Evolutionary conservation across 2,113 vertebrate genomes (phyloP).

Genomic region (Anoura caudifer): DNA sequence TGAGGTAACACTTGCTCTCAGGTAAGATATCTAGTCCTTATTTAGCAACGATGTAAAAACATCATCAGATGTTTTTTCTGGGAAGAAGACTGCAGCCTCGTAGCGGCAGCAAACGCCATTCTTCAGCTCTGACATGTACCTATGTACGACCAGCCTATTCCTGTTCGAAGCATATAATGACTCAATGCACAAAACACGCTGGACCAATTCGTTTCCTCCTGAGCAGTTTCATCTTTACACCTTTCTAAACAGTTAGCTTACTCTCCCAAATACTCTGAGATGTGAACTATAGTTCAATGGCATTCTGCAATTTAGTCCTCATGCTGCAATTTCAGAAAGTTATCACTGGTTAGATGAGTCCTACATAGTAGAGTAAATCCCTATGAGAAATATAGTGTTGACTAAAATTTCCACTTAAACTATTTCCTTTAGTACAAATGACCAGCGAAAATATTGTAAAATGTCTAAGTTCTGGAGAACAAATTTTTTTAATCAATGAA

Average conservation of each 20-base stretch:
- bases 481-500: neutral
- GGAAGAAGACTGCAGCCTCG: neutral
- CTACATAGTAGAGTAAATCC: neutral
- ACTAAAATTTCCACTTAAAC: conserved; percentile 3
- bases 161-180: neutral
- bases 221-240: neutral
- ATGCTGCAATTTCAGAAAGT: neutral
- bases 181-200: neutral
- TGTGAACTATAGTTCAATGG: neutral
- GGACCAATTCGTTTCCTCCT: neutral
- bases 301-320: neutral
- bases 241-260: neutral
- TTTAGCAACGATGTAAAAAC: neutral
- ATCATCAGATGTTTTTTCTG: neutral
- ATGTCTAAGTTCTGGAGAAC: neutral
- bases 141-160: neutral
- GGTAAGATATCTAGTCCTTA: neutral
- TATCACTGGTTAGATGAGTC: neutral
- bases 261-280: neutral
- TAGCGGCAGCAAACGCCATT: neutral
- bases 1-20: neutral
- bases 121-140: neutral
- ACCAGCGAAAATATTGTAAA: neutral
- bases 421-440: neutral
- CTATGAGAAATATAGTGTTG: neutral